phyloP scores from a whole-genome alignment of 1,140 invertebrate species.

The Acromyrmex heyeri region DNA sequence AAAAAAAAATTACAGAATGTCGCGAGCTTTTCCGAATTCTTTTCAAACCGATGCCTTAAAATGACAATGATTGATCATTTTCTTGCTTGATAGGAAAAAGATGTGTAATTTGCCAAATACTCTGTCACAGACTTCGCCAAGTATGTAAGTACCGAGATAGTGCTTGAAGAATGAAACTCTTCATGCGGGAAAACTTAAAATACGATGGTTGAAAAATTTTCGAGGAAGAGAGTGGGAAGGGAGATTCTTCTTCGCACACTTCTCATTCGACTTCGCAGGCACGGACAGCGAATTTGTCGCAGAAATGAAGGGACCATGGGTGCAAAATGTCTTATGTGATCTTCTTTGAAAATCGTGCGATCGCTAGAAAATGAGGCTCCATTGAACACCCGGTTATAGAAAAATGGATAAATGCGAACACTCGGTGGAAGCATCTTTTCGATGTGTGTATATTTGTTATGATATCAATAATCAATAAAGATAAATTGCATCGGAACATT shows the following conservation, averaged over 20 bases:
- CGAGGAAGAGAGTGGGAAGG: not conserved
- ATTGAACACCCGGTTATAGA: constrained; percentile 32
- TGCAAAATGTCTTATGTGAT: constrained; percentile 38
- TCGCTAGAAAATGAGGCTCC: constrained; percentile 33
- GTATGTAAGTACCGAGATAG: constrained; percentile 24
- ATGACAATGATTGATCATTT: not conserved
- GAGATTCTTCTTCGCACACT: constrained; percentile 16
- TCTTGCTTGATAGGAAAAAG: not conserved
- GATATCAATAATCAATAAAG: constrained; percentile 5
- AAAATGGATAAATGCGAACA: constrained; percentile 38
- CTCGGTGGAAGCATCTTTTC: constrained; percentile 17
- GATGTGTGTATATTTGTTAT: not conserved
- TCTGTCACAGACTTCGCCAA: constrained; percentile 16
- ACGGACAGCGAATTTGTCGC: constrained; percentile 54
- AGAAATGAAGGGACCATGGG: constrained; percentile 18
- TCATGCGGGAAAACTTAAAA: constrained; percentile 33
- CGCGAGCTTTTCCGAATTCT: not conserved
- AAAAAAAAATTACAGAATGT: not conserved
- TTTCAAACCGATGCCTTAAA: not conserved
- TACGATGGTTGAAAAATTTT: constrained; percentile 36
- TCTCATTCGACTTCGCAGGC: constrained; percentile 42
- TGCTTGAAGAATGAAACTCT: constrained; percentile 32
- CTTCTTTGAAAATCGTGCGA: constrained; percentile 33
- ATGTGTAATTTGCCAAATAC: constrained; percentile 31
- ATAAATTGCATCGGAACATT: not conserved